Percentiles rank a stretch among this genome's conserved stretches.
Conservation (phyloP, 2,888 invertebrate genomes). For the Dorcus hopei region DNA sequence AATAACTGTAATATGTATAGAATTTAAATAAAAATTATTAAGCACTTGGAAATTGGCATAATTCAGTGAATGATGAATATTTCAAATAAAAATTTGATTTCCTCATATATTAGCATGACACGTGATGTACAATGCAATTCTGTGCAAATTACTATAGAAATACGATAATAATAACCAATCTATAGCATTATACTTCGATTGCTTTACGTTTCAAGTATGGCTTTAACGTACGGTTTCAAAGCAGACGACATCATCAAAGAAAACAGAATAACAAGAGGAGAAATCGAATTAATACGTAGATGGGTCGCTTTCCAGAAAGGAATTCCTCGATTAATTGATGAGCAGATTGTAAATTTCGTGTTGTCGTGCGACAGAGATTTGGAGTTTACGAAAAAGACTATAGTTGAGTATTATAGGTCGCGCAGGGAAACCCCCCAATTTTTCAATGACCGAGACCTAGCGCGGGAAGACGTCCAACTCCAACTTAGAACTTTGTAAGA, state of each 20-base stretch:
- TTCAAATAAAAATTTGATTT: no score
- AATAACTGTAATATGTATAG: no score
- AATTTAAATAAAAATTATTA: no score
- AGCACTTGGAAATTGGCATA: no score
- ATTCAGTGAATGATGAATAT: no score
- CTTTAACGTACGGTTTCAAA: conserved; percentile 30
- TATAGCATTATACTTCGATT: no score
- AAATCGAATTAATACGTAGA: conserved; percentile 35
- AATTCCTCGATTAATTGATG: conserved; percentile 49
- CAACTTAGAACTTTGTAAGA: conserved; percentile 58
- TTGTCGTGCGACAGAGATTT: conserved; percentile 63
- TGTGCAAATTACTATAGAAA: no score
- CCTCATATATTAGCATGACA: no score
- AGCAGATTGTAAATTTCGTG: conserved; percentile 64
- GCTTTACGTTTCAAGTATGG: conserved; percentile 1
- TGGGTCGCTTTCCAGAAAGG: conserved; percentile 31
- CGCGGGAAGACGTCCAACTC: conserved; percentile 44
- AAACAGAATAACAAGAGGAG: conserved; percentile 31
- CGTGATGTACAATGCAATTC: no score
- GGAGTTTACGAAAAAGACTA: conserved; percentile 61
- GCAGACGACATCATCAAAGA: conserved; percentile 34
- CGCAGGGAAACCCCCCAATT: conserved; percentile 61
- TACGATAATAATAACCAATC: no score
- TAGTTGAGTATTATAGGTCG: conserved; percentile 60
- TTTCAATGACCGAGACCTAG: conserved; percentile 57